These are phyloP conservation scores for Mesochorus sp. DNA, from an alignment of 2,888 invertebrate genomes.

Conservation along the genomic window DNA sequence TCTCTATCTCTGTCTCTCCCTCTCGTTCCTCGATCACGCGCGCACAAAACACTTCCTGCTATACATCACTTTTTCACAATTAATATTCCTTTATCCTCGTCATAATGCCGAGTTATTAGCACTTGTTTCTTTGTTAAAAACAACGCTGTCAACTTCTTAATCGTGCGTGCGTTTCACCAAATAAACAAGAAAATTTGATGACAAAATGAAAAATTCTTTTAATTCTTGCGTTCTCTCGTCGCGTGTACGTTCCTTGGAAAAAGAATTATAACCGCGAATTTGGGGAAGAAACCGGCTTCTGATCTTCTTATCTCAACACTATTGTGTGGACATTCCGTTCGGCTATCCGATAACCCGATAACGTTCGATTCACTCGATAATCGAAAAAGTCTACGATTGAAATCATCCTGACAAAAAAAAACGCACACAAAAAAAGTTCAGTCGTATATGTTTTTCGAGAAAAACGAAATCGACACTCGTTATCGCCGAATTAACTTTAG, in stretches of 20 bases:
- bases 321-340: background rate
- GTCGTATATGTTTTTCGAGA: background rate
- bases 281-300: too few relatives aligned
- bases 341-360: constrained; percentile 21
- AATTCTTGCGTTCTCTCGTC: too few relatives aligned
- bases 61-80: background rate
- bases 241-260: too few relatives aligned
- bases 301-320: constrained; percentile 2
- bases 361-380: constrained; percentile 18
- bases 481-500: too few relatives aligned
- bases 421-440: too few relatives aligned
- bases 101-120: too few relatives aligned
- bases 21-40: background rate
- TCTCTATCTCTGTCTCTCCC: too few relatives aligned
- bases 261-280: too few relatives aligned
- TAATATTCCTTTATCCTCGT: background rate
- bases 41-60: constrained; percentile 5
- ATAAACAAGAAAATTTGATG: background rate
- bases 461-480: background rate
- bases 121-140: too few relatives aligned
- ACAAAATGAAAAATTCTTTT: background rate
- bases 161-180: background rate
- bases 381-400: constrained; percentile 25
- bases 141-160: too few relatives aligned
- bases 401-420: constrained; percentile 10